Evolutionary conservation across 2,113 vertebrate species (phyloP), one percentile per base, ranked within the genome.

Genomic region (Phalacrocorax pelagicus): DNA sequence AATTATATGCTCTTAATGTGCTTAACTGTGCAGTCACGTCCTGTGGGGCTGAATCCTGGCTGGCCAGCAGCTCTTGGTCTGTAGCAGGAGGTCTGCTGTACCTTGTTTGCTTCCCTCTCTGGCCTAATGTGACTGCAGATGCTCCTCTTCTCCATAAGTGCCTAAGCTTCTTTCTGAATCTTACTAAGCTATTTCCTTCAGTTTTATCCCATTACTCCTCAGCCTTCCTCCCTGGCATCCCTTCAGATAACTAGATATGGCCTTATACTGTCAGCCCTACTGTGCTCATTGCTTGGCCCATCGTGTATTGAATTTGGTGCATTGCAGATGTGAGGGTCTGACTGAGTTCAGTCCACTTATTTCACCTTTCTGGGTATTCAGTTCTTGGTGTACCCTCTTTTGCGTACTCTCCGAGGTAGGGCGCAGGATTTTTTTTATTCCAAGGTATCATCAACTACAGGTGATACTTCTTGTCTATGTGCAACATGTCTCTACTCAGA

Each of bases 41-140:
- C n/a, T 8, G 20, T 21, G 40, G 23, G 34, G 58, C 22, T 6
- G 1, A 32, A 9, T 34, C 57, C 36, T 0, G 0, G 32, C 52
- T 47, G 70, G 24, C 12, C 23, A 67, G 59, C 42, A 32, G 59
- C 23, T 24, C 77, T 30, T 24, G 52, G 36, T 38, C 78, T 40
- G 23, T 9, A 73, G 61, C 82, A 86, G 52, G 46, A 58, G 66
- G 9, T 34, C 63, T 51, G 42, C 66, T 52, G 30, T 27, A 52
- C 26, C 30, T 51, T 36, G 7, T 34, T 62, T n/a, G 24, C 72
- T 36, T 63, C 73, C 26, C 61, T 8, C 22, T 32, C 9, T 2
- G n/a, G 11, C 8, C 59, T 62, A 7, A 29, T 0, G 1, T 6
- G 57, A 12, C 42, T 88, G 63, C 80, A 85, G 84, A 23, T 52